These are phyloP conservation scores for Murina feae DNA, from an alignment of 2,113 vertebrate genomes.

Conservation along the genomic window DNA sequence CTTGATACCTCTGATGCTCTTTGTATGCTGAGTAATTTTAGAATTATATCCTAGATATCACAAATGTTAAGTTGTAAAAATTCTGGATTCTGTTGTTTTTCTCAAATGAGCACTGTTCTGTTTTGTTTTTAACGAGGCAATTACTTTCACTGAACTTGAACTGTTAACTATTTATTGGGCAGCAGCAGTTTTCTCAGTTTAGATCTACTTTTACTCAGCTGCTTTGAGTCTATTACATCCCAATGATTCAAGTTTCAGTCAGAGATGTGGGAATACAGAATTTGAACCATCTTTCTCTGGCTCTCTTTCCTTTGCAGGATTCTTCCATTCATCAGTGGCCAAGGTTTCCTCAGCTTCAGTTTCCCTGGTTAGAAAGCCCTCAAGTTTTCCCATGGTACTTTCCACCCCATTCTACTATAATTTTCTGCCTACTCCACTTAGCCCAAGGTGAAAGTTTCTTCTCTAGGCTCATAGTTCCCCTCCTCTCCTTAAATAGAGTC, in stretches of 20 bases:
- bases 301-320: background rate
- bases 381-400: background rate
- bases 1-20: no score
- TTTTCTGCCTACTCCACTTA: background rate
- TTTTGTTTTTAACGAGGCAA: background rate
- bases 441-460: background rate
- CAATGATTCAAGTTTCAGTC: background rate
- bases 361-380: background rate
- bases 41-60: no score
- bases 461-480: background rate
- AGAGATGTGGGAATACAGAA: background rate
- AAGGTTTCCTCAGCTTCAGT: background rate
- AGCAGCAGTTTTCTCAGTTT: background rate
- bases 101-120: background rate
- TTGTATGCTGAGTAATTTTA: no score
- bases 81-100: no score
- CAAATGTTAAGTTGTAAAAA: no score
- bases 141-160: conserved; percentile 16
- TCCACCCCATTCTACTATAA: background rate
- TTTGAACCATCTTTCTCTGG: background rate
- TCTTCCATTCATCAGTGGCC: background rate
- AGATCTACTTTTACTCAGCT: background rate
- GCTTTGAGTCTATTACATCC: background rate
- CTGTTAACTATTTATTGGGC: background rate
- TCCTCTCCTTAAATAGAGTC: background rate